These are phyloP conservation scores for Suillia variegata DNA, from an alignment of 2,888 invertebrate genomes.

Conservation along the genomic window DNA sequence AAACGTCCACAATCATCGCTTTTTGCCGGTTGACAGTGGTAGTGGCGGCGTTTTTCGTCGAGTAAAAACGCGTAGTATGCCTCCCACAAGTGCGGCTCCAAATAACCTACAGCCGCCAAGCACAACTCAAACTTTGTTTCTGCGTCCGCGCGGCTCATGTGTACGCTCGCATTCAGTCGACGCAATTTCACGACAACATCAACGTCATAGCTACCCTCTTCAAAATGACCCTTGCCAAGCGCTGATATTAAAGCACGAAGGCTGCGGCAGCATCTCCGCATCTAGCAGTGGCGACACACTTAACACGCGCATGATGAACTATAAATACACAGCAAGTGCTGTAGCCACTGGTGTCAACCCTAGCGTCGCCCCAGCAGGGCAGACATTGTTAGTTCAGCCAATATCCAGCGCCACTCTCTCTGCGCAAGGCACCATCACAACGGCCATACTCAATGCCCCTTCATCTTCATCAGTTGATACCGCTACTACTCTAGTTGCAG, in stretches of 20 bases:
- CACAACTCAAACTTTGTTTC: slow-evolving; percentile 26
- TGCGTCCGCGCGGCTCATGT: slow-evolving; percentile 37
- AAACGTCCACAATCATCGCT: slow-evolving; percentile 53
- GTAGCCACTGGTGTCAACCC: slow-evolving; percentile 23
- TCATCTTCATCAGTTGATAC: slow-evolving; percentile 36
- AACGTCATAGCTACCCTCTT: slow-evolving; percentile 35
- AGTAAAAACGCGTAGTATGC: slow-evolving; percentile 50
- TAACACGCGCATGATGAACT: slow-evolving; percentile 52
- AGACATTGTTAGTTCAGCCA: slow-evolving; percentile 54
- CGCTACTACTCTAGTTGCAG: slow-evolving; percentile 46
- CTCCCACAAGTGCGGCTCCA: slow-evolving; percentile 31
- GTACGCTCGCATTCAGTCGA: slow-evolving; percentile 60
- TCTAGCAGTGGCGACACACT: slow-evolving; percentile 18
- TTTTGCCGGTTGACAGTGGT: slow-evolving; percentile 36
- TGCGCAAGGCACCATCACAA: slow-evolving; percentile 32
- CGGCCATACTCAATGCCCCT: slow-evolving; percentile 35
- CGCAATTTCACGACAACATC: slow-evolving; percentile 54
- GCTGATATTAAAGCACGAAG: slow-evolving; percentile 56
- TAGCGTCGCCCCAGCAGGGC: slow-evolving; percentile 38
- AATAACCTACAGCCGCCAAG: background rate
- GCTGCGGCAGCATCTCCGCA: slow-evolving; percentile 41
- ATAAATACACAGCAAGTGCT: slow-evolving; percentile 40
- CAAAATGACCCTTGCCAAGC: slow-evolving; percentile 46
- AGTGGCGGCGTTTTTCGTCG: slow-evolving; percentile 49
- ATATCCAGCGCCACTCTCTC: slow-evolving; percentile 53